Percentiles rank a stretch among this genome's conserved stretches.
These are phyloP conservation scores for Phaedon cochleariae DNA, from an alignment of 2,888 invertebrate species.

Conservation along the genomic window DNA sequence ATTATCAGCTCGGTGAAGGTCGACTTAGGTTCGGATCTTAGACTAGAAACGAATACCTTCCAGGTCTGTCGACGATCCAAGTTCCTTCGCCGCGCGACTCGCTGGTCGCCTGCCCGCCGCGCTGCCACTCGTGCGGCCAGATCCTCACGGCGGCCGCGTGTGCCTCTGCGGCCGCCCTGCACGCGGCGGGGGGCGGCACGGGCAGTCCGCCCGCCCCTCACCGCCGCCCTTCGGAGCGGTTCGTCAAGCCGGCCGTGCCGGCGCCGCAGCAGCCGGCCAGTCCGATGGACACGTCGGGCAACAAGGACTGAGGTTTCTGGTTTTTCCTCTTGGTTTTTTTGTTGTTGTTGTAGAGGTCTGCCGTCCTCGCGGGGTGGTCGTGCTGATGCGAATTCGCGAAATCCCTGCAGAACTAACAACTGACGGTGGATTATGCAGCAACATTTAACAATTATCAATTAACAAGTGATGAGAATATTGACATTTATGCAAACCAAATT, in stretches of 20 bases:
- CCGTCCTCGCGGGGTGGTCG: too few relatives aligned
- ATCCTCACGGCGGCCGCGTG: conserved; percentile 62
- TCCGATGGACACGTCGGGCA: conserved; percentile 77
- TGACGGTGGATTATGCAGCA: too few relatives aligned
- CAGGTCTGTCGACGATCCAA: conserved; percentile 57
- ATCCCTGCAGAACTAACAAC: too few relatives aligned
- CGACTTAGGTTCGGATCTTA: too few relatives aligned
- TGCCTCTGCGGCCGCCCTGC: conserved; percentile 58
- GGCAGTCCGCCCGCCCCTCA: conserved; percentile 66
- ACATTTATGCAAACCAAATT: too few relatives aligned
- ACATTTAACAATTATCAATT: too few relatives aligned
- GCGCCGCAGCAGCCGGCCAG: conserved; percentile 66
- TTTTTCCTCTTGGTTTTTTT: not conserved
- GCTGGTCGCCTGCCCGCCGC: conserved; percentile 63
- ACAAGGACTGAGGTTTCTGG: conserved; percentile 56
- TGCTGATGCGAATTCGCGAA: too few relatives aligned
- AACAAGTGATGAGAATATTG: too few relatives aligned
- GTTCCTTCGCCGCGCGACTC: conserved; percentile 60
- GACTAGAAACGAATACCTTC: conserved; percentile 22
- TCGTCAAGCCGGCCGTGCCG: conserved; percentile 87
- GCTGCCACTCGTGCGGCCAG: conserved; percentile 79
- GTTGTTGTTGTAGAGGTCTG: too few relatives aligned
- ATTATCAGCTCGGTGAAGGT: too few relatives aligned
- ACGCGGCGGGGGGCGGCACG: conserved; percentile 58
- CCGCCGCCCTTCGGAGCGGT: conserved; percentile 78